Evolutionary conservation across 2,797 vertebrate species (phyloP), one percentile per base, ranked within the genome.

Genomic region (Silurus aristotelis): DNA sequence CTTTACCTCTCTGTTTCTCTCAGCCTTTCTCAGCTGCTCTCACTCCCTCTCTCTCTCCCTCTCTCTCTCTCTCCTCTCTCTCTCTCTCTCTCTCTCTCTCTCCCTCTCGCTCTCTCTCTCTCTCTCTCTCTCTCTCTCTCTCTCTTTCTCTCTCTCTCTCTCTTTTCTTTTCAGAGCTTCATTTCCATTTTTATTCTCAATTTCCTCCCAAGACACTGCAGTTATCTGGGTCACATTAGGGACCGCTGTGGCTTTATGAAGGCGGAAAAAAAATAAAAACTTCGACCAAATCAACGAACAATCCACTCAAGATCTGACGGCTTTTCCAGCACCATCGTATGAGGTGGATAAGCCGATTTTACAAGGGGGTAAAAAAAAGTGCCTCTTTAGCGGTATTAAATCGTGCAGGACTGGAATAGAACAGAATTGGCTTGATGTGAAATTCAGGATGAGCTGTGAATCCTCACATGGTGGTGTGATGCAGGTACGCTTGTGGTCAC

Each of bases 101-200:
- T 31, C 46, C 2, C 92, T 91, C 55, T 80, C 73, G 10, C 48
- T 67, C 77, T 71, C 46, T 67, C 13, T 78, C 17, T 73, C n/a
- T 19, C 56, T 76, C 38, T 58, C 64, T 31, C 61, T 22, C 46
- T 27, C 5, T 61, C 27, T 66, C 20, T 78, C 17, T 73, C n/a
- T 19, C 48, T 85, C 63, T 89, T 92, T 93, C 72, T 43, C 14
- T 66, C 63, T 13, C 22, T 76, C 73, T 75, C 80, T 67, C 8
- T 82, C 15, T 10, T 48, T 83, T 80, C 84, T 77, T 83, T 81
- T 91, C 92, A 93, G 93, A 90, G 89, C 92, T 95, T 95, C 93
- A 93, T 96, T 96, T 96, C 92, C 95, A 95, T 95, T 95, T 95
- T 92, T 95, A 92, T 95, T 95, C 95, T 94, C 94, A 90, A 91